Percentiles rank a stretch among this genome's conserved stretches.
phyloP scores from a whole-genome alignment of 2,113 vertebrate genomes.

The Clupea harengus region DNA sequence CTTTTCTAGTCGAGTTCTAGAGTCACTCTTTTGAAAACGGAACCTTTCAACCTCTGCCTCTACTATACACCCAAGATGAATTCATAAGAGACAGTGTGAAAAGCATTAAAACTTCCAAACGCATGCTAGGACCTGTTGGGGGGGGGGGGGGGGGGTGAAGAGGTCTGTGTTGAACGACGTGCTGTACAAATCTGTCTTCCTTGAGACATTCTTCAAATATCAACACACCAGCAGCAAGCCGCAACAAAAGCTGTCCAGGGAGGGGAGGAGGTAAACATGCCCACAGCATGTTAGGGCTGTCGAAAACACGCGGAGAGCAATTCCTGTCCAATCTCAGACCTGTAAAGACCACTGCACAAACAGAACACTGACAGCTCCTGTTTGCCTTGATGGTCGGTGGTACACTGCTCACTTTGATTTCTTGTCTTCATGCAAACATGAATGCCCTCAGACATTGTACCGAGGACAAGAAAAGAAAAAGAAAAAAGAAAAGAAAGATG shows the following conservation, averaged over 20 bases:
- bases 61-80: not conserved
- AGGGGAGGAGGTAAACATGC: not conserved
- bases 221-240: not conserved
- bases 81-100: not conserved
- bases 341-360: not conserved
- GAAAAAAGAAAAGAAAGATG: not conserved
- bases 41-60: not conserved
- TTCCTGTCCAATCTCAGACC: not conserved
- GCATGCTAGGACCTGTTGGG: not conserved
- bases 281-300: not conserved
- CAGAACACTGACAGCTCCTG: not conserved
- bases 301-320: not conserved
- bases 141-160: not conserved
- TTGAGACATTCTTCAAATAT: not conserved
- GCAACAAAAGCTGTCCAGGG: not conserved
- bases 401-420: not conserved
- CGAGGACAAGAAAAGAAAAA: no score
- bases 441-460: not conserved
- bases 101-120: not conserved
- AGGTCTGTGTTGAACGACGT: not conserved
- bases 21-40: not conserved
- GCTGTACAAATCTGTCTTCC: not conserved
- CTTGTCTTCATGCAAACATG: not conserved
- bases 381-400: not conserved
- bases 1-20: not conserved